Evolutionary conservation across 2,797 vertebrate species (phyloP).

Genomic region (Tiaroga cobitis): DNA sequence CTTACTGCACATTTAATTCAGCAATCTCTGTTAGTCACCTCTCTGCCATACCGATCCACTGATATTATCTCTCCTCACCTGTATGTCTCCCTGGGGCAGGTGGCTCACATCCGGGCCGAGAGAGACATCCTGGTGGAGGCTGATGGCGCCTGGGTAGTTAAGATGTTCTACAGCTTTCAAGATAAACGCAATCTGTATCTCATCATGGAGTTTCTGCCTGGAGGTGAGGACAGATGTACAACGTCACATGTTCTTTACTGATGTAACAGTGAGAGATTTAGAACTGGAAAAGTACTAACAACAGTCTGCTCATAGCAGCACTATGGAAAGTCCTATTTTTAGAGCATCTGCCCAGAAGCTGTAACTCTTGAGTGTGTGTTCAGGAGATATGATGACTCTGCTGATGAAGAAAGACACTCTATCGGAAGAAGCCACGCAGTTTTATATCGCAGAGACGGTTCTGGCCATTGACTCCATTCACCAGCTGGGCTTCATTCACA

Average conservation of each 20-base stretch:
- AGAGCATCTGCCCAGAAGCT: constrained; percentile 13
- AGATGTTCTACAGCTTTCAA: constrained; percentile 99
- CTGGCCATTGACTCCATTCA: constrained; percentile 98
- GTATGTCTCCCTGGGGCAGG: constrained; percentile 71
- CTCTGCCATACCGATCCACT: neutral
- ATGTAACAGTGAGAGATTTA: constrained; percentile 1
- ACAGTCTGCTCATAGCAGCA: neutral
- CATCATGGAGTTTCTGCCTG: constrained; percentile 99
- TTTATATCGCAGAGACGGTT: constrained; percentile 97
- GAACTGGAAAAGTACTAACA: constrained; percentile 9
- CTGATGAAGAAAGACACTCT: constrained; percentile 97
- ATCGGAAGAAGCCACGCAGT: constrained; percentile 96
- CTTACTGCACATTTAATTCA: too few relatives aligned
- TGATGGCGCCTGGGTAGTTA: constrained; percentile 97
- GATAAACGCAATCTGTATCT: constrained; percentile 98
- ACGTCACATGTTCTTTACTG: constrained; percentile 5
- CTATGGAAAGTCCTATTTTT: constrained; percentile 35
- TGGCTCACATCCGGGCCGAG: constrained; percentile 96
- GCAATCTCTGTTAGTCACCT: neutral
- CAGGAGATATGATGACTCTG: constrained; percentile 89
- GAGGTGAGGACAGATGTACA: constrained; percentile 79
- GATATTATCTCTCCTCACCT: constrained; percentile 1
- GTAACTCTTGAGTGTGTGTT: constrained; percentile 40
- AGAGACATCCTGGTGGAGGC: constrained; percentile 98
- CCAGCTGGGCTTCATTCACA: constrained; percentile 96